Percentiles rank a stretch among this genome's conserved stretches.
These are phyloP conservation scores for Dicerorhinus sumatrensis DNA, from an alignment of 2,113 vertebrate species.

Conservation along the genomic window DNA sequence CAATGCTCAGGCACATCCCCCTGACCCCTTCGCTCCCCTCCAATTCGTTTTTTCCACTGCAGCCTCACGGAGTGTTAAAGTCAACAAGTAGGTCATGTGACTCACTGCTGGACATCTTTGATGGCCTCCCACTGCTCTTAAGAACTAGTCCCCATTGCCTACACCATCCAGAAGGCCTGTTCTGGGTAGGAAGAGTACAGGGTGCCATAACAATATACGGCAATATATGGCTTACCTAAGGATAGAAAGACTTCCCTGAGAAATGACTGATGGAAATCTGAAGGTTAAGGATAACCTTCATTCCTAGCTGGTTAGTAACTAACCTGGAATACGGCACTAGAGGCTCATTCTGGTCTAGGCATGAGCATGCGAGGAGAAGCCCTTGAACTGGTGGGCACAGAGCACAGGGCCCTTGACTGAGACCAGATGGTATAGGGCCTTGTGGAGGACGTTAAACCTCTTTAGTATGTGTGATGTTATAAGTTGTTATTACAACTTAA, in stretches of 20 bases:
- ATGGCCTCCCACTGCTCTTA: too few relatives aligned
- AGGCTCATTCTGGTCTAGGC: not conserved
- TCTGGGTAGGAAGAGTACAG: too few relatives aligned
- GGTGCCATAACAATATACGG: too few relatives aligned
- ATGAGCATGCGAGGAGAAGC: not conserved
- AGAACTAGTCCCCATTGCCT: not conserved
- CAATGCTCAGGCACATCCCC: accelerated
- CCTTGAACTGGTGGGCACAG: not conserved
- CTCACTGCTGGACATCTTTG: not conserved
- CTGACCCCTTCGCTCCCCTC: too few relatives aligned
- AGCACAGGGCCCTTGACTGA: not conserved
- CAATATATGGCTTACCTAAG: not conserved
- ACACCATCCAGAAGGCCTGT: accelerated
- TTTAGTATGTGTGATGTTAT: too few relatives aligned
- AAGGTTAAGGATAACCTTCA: not conserved
- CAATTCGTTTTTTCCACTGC: not conserved
- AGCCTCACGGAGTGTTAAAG: accelerated
- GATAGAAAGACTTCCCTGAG: not conserved
- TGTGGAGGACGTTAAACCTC: too few relatives aligned
- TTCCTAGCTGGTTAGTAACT: too few relatives aligned
- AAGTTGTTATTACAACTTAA: not conserved
- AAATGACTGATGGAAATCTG: not conserved
- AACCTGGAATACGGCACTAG: too few relatives aligned
- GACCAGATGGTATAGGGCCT: too few relatives aligned
- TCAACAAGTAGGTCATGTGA: accelerated